Percentiles rank a stretch among this genome's conserved stretches.
Evolutionary conservation across 2,888 invertebrate genomes (phyloP).

Genomic region (Pseudanteris insignis): DNA sequence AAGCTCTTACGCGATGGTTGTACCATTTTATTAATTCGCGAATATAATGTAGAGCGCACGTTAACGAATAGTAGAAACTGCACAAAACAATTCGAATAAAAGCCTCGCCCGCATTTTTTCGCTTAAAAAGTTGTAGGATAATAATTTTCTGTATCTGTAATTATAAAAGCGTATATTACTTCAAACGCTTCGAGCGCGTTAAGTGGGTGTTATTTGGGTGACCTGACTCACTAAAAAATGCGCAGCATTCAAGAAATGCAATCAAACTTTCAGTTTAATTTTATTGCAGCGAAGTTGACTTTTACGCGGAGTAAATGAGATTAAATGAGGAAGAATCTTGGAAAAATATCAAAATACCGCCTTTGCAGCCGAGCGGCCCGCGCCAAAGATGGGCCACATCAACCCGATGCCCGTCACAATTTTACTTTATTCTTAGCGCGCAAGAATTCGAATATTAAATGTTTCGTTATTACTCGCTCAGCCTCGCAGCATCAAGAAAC

Average conservation of each 20-base stretch:
- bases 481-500: too few relatives aligned
- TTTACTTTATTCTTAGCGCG: too few relatives aligned
- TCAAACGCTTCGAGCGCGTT: conserved; percentile 15
- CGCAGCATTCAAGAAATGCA: conserved; percentile 29
- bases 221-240: conserved; percentile 23
- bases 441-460: too few relatives aligned
- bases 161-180: conserved; percentile 22
- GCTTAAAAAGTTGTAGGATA: conserved; percentile 4
- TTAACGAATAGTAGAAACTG: background rate
- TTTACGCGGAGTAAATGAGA: conserved; percentile 17
- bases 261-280: conserved; percentile 36
- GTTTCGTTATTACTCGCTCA: too few relatives aligned
- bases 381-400: conserved; percentile 11
- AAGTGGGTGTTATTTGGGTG: conserved; percentile 30
- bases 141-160: conserved; percentile 26
- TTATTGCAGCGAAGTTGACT: conserved; percentile 26
- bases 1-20: background rate
- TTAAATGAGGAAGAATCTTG: conserved; percentile 18
- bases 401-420: too few relatives aligned
- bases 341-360: conserved; percentile 12
- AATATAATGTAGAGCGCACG: conserved; percentile 7
- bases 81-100: conserved; percentile 23
- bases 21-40: conserved; percentile 13
- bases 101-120: conserved; percentile 6
- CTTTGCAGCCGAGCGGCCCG: background rate